Evolutionary conservation across 1,140 invertebrate genomes (phyloP).

Genomic region (Augochlora pura): DNA sequence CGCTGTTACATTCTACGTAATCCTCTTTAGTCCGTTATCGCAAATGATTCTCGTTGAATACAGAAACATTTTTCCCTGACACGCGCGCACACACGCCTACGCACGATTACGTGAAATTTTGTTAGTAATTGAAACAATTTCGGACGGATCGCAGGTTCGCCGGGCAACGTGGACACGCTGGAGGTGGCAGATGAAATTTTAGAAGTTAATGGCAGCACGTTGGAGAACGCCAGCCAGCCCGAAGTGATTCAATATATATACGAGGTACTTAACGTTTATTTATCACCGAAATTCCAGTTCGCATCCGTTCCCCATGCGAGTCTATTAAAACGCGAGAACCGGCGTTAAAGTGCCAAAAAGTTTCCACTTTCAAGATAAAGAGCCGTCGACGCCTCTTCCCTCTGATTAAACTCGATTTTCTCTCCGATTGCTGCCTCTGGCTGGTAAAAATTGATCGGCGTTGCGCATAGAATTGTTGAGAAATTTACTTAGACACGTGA

Average conservation of each 20-base stretch:
- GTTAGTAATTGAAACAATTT: not conserved
- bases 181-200: constrained; percentile 97
- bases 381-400: not conserved
- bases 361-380: not conserved
- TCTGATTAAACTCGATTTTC: too few species aligned
- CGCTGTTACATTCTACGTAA: too few species aligned
- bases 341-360: not conserved
- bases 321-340: too few species aligned
- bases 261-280: constrained; percentile 83
- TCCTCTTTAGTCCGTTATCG: too few species aligned
- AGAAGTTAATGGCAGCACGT: constrained; percentile 94
- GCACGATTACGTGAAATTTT: not conserved
- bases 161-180: constrained; percentile 92
- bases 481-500: too few species aligned
- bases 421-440: not conserved
- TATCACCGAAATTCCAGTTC: not conserved
- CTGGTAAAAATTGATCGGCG: too few species aligned
- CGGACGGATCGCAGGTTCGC: constrained; percentile 85
- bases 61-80: too few species aligned
- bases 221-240: constrained; percentile 92
- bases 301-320: too few species aligned
- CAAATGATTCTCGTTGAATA: too few species aligned
- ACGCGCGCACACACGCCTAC: too few species aligned
- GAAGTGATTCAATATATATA: constrained; percentile 97
- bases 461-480: too few species aligned